These are phyloP conservation scores for Lagopus leucura DNA, from an alignment of 2,113 vertebrate species.

Conservation along the genomic window DNA sequence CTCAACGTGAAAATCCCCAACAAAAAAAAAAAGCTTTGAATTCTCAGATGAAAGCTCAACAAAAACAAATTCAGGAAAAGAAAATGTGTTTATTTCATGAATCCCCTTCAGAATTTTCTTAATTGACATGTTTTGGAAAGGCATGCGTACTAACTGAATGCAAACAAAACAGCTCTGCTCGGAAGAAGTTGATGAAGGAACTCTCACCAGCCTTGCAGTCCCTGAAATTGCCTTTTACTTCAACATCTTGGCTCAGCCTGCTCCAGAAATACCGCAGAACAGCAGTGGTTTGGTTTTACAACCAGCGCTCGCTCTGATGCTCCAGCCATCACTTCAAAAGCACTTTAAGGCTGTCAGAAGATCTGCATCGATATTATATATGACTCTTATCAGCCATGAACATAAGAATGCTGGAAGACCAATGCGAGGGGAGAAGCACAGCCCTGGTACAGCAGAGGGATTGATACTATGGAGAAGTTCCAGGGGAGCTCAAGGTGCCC, in stretches of 20 bases:
- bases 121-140: background rate
- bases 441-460: accelerated
- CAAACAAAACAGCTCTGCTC: background rate
- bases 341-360: constrained; percentile 17
- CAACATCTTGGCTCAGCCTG: background rate
- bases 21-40: background rate
- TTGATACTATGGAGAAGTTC: background rate
- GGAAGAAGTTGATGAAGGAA: background rate
- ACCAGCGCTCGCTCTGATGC: background rate
- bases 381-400: background rate
- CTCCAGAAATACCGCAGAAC: background rate
- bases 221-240: background rate
- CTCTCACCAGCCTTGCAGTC: background rate
- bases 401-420: accelerated
- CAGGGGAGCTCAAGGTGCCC: background rate
- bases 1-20: background rate
- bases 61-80: background rate
- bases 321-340: constrained; percentile 28
- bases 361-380: background rate
- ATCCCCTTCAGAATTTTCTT: background rate
- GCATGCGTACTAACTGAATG: background rate
- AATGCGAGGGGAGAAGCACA: accelerated
- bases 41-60: background rate
- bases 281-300: background rate
- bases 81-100: background rate